These are phyloP conservation scores for Aphidoletes aphidimyza DNA, from an alignment of 2,888 invertebrate genomes.

Conservation along the genomic window DNA sequence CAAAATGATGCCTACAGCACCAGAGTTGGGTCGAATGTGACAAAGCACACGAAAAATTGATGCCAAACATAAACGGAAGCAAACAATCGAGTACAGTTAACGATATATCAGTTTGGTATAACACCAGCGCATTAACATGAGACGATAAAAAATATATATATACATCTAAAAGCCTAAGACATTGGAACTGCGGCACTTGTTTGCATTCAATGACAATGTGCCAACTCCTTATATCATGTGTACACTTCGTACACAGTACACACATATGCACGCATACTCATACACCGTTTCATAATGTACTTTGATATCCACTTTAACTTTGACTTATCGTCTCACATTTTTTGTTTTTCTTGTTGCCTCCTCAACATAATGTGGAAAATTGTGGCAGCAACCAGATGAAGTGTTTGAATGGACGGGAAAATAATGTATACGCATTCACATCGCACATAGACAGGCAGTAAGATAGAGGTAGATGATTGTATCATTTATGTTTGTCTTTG, in stretches of 20 bases:
- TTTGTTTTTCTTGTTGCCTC: neutral
- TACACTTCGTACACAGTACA: neutral
- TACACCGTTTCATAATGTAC: neutral
- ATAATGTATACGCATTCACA: neutral
- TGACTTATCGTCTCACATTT: slow-evolving; percentile 27
- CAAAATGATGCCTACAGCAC: too few species aligned
- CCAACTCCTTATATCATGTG: neutral
- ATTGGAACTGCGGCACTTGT: slow-evolving; percentile 20
- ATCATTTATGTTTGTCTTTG: neutral
- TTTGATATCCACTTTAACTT: slow-evolving; percentile 14
- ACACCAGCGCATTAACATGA: slow-evolving; percentile 35
- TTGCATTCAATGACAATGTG: slow-evolving; percentile 12
- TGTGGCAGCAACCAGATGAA: neutral
- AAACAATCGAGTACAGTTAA: neutral
- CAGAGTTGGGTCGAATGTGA: neutral
- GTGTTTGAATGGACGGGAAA: neutral
- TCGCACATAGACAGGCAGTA: neutral
- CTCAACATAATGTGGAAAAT: slow-evolving; percentile 13
- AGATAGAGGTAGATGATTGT: neutral
- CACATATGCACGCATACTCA: too few species aligned
- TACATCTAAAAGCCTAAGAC: neutral
- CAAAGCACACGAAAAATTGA: neutral
- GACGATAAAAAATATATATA: slow-evolving; percentile 14
- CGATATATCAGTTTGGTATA: slow-evolving; percentile 32
- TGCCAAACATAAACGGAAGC: slow-evolving; percentile 12